Evolutionary conservation across 2,113 vertebrate species (phyloP).

Genomic region (Myotis lucifugus): DNA sequence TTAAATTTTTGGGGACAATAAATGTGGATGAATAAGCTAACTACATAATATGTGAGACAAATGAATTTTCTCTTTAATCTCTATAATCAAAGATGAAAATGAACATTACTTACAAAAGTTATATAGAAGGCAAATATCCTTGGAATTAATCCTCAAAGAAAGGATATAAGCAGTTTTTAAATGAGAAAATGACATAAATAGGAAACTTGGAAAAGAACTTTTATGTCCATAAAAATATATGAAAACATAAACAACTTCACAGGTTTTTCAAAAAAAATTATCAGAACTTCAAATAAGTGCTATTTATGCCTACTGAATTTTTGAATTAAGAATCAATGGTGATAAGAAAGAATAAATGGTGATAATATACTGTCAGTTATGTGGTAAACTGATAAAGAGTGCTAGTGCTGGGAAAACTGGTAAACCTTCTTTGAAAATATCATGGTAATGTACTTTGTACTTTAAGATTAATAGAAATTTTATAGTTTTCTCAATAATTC

Average conservation of each 20-base stretch:
- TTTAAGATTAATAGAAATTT: neutral
- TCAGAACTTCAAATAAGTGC: neutral
- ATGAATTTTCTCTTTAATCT: constrained; percentile 18
- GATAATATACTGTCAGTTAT: neutral
- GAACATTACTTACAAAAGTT: neutral
- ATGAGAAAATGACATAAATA: neutral
- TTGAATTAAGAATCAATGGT: neutral
- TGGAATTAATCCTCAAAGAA: neutral
- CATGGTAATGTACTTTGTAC: neutral
- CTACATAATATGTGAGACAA: neutral
- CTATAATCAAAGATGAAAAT: constrained; percentile 32
- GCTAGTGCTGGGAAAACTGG: neutral
- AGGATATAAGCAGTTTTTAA: constrained; percentile 31
- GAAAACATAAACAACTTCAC: neutral
- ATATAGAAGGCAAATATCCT: neutral
- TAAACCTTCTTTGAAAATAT: neutral
- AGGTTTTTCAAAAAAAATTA: neutral
- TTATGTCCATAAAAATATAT: neutral
- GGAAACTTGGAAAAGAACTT: neutral
- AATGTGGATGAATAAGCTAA: constrained; percentile 1
- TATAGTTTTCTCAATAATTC: neutral
- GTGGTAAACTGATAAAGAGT: neutral
- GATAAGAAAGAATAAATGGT: neutral
- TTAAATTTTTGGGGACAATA: neutral
- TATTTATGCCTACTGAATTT: neutral